These are phyloP conservation scores for Dynastes maya DNA, from an alignment of 2,888 invertebrate genomes.

Conservation along the genomic window DNA sequence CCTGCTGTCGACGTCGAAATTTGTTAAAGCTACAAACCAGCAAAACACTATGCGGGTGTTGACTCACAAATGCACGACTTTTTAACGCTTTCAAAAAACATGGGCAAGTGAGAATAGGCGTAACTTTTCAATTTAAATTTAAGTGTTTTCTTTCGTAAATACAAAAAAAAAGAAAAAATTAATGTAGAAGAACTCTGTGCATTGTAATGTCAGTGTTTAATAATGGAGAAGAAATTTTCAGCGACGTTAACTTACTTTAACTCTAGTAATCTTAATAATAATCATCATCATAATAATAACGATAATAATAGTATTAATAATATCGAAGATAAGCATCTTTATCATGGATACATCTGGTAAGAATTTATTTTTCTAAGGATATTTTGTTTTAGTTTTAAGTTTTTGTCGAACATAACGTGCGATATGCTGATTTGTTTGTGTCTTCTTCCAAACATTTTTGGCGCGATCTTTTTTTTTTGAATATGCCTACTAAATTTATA, in stretches of 20 bases:
- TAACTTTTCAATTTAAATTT: slow-evolving; percentile 53
- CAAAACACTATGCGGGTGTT: slow-evolving; percentile 64
- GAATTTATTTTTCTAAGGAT: slow-evolving; percentile 50
- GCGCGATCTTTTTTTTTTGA: background rate
- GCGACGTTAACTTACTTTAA: slow-evolving; percentile 57
- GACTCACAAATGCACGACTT: slow-evolving; percentile 60
- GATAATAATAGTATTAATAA: slow-evolving; percentile 17
- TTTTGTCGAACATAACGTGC: background rate
- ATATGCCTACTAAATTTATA: background rate
- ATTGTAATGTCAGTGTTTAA: slow-evolving; percentile 65
- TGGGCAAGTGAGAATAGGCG: slow-evolving; percentile 57
- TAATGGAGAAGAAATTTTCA: slow-evolving; percentile 62
- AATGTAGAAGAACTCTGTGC: slow-evolving; percentile 51
- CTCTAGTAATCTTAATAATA: slow-evolving; percentile 51
- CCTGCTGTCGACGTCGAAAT: slow-evolving; percentile 62
- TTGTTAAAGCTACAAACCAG: slow-evolving; percentile 61
- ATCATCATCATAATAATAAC: slow-evolving; percentile 32
- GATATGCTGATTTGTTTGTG: background rate
- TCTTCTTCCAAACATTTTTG: background rate
- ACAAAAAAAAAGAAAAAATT: too few relatives aligned
- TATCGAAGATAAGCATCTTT: slow-evolving; percentile 55
- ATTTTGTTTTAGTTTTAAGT: slow-evolving; percentile 8
- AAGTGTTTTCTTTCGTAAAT: slow-evolving; percentile 52
- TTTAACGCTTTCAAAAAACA: slow-evolving; percentile 56
- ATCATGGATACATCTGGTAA: slow-evolving; percentile 69